Evolutionary conservation across 2,888 invertebrate species (phyloP), one percentile per base, ranked within the genome.

Genomic region (Synergus gifuensis): DNA sequence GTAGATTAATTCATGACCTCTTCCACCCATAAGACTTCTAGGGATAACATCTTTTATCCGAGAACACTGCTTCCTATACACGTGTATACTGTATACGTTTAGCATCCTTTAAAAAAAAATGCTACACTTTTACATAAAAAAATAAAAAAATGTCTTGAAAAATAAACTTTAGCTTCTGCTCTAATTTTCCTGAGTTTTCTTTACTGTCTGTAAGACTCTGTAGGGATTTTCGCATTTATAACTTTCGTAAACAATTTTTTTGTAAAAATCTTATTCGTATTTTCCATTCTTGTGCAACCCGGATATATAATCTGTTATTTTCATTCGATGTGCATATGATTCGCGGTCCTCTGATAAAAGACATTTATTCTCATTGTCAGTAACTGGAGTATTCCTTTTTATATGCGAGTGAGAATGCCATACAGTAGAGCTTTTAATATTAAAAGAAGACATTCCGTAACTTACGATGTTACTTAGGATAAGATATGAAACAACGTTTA

Each of bases 1-100:
- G 66, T 77, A 80, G 79, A 82, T 84, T 82, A 85, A 86, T 83
- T 85, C 80, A 81, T 84, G 54, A 66, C 79, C 60, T 80, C 60
- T 78, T 73, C 76, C 76, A 81, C 76, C 77, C 79, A 54, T 64
- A 63, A 77, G 78, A 44, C 44, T 44, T 67, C 67, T n/a, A 67
- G 44, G 67, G 67, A 7, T 42, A 44, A 44, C 44, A 12, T 44
- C 18, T 44, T 67, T 44, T 42, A 67, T 67, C 42, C 42, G 18
- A 18, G 18, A 44, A 67, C 18, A 42, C 18, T 40, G 67, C 44
- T 18, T 67, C 36, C 63, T n/a, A 16, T 3, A 54, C 54, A n/a
- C n/a, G 2, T 63, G 28, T 63, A 18, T 12, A 5, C 42, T 63
- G 28, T 63, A 18, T 12, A 5, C 18, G 12, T 67, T 44, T 44